Percentiles rank a stretch among this genome's conserved stretches.
These are phyloP conservation scores for Bombylius discolor DNA, from an alignment of 2,888 invertebrate genomes.

Conservation along the genomic window DNA sequence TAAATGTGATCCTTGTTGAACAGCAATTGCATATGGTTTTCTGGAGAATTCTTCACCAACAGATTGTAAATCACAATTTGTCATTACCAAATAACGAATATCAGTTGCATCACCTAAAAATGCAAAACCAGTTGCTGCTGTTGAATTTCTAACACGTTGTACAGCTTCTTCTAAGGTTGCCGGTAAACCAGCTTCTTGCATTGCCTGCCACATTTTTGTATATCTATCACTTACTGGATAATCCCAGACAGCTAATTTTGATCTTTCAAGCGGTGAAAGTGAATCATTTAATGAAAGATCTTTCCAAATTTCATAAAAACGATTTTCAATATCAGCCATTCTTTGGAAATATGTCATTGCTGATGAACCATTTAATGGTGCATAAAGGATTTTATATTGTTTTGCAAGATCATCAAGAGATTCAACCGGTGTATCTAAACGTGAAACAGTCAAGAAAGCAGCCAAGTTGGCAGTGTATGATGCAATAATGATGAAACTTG, in stretches of 20 bases:
- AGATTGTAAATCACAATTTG: conserved; percentile 60
- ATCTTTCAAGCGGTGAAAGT: conserved; percentile 73
- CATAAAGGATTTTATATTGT: conserved; percentile 92
- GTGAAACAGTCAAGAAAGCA: conserved; percentile 88
- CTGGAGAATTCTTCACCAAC: conserved; percentile 95
- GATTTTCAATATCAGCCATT: conserved; percentile 89
- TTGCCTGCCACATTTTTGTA: conserved; percentile 97
- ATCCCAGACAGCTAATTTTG: conserved; percentile 95
- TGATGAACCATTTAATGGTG: conserved; percentile 74
- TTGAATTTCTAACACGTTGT: conserved; percentile 51
- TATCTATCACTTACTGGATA: conserved; percentile 97
- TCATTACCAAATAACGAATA: conserved; percentile 46
- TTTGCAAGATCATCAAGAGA: conserved; percentile 89
- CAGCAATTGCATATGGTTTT: conserved; percentile 94
- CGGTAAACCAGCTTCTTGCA: conserved; percentile 74
- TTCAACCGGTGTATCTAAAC: conserved; percentile 84
- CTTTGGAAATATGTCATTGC: conserved; percentile 90
- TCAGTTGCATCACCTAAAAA: conserved; percentile 91
- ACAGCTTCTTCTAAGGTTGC: conserved; percentile 67
- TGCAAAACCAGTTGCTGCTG: conserved; percentile 74
- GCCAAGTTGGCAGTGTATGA: conserved; percentile 97
- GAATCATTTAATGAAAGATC: conserved; percentile 95
- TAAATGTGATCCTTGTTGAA: conserved; percentile 88
- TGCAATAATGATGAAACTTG: conserved; percentile 88
- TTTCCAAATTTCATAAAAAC: conserved; percentile 98